Evolutionary conservation across 2,888 invertebrate genomes (phyloP).

Genomic region (Sinotaia quadrata): DNA sequence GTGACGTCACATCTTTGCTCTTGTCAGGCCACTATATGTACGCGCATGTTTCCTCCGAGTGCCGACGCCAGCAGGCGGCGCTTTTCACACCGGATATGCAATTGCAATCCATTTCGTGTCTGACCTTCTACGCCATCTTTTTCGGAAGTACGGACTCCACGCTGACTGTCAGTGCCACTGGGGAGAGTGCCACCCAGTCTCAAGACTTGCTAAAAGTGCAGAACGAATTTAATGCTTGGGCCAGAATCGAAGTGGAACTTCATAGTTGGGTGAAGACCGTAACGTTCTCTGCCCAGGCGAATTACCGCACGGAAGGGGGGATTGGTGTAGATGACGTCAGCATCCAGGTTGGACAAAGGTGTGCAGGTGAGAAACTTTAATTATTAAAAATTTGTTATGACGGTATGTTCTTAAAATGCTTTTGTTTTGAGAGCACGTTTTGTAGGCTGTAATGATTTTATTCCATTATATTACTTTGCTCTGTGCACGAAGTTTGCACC

Average conservation of each 20-base stretch:
- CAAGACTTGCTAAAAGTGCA: constrained; percentile 25
- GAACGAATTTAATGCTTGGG: constrained; percentile 31
- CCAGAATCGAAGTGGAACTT: constrained; percentile 27
- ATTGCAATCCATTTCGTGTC: constrained; percentile 31
- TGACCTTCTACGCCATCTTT: constrained; percentile 45
- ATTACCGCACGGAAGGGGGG: constrained; percentile 22
- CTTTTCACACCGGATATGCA: constrained; percentile 38
- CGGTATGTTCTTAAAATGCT: too few species aligned
- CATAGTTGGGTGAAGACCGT: constrained; percentile 14
- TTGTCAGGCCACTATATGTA: constrained; percentile 43
- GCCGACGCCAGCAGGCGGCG: constrained; percentile 29
- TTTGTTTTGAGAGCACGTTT: too few species aligned
- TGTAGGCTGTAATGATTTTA: too few species aligned
- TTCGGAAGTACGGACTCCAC: constrained; percentile 41
- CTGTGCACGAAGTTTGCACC: too few species aligned
- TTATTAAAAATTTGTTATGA: too few species aligned
- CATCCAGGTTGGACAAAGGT: constrained; percentile 13
- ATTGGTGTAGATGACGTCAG: constrained; percentile 42
- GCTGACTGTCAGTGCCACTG: constrained; percentile 41
- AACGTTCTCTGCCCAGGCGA: constrained; percentile 24
- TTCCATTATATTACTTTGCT: too few species aligned
- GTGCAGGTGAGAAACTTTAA: constrained; percentile 29
- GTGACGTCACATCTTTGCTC: too few species aligned
- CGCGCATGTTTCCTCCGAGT: constrained; percentile 34
- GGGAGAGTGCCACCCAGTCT: constrained; percentile 15